Conservation (phyloP, 2,113 vertebrate genomes). For the Sigmodon hispidus region DNA sequence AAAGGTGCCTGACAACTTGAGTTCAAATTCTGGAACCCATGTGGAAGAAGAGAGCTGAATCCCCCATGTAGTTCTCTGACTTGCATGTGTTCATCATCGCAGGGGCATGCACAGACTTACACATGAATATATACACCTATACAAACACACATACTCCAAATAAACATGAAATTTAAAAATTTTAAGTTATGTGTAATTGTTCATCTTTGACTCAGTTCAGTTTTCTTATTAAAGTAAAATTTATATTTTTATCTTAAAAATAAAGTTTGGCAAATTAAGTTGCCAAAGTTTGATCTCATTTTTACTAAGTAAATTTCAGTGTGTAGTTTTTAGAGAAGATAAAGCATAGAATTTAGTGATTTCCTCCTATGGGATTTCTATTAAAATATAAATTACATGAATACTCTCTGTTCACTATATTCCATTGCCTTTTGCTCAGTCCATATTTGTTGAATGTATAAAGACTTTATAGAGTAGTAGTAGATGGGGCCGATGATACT, state of each 20-base stretch:
- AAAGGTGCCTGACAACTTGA: background rate
- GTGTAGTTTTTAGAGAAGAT: constrained; percentile 38
- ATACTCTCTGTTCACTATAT: background rate
- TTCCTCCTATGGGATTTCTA: background rate
- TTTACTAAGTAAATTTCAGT: constrained; percentile 29
- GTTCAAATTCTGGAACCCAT: background rate
- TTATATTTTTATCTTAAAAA: constrained; percentile 43
- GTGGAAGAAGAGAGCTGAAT: background rate
- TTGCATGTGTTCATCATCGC: background rate
- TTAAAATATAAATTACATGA: background rate
- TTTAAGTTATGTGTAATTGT: background rate
- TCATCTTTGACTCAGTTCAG: constrained; percentile 22
- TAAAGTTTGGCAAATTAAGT: background rate
- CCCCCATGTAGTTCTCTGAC: background rate
- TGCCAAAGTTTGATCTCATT: constrained; percentile 29
- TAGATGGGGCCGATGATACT: background rate
- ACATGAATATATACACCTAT: background rate
- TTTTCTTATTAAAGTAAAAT: constrained; percentile 60
- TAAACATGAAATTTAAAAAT: background rate
- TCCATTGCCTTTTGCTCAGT: background rate
- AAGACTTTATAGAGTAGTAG: constrained; percentile 39
- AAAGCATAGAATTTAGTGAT: background rate
- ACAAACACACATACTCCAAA: background rate
- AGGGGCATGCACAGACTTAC: background rate
- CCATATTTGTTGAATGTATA: constrained; percentile 20